phyloP scores from a whole-genome alignment of 2,888 invertebrate genomes.

The Eupithecia subumbrata region DNA sequence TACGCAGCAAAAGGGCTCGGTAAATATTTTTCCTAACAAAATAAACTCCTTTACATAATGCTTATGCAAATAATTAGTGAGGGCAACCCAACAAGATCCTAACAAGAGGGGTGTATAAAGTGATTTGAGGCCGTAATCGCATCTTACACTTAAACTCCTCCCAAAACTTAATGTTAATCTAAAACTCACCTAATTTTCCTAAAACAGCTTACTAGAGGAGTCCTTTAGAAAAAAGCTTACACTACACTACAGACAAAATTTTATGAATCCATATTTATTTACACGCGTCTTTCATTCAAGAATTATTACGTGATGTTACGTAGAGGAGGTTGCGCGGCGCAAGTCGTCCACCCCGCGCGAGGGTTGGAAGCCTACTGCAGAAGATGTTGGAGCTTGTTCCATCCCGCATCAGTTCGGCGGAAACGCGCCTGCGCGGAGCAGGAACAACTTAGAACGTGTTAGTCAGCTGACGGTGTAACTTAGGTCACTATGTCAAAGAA shows the following conservation, averaged over 20 bases:
- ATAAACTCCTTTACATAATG: constrained; percentile 5
- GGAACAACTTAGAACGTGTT: constrained; percentile 46
- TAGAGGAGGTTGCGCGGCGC: constrained; percentile 34
- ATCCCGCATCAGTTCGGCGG: constrained; percentile 64
- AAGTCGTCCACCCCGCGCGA: constrained; percentile 49
- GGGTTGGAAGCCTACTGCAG: constrained; percentile 67
- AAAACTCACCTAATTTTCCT: constrained; percentile 33
- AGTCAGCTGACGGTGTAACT: constrained; percentile 74
- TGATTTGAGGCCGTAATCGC: constrained; percentile 7
- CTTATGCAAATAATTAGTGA: constrained; percentile 13
- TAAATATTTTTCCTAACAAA: background rate
- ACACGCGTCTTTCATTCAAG: constrained; percentile 37
- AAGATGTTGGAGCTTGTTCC: constrained; percentile 58
- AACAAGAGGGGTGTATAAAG: constrained; percentile 17
- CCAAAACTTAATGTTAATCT: constrained; percentile 11
- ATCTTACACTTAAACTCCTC: constrained; percentile 19
- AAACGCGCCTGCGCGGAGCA: constrained; percentile 65
- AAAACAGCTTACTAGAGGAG: constrained; percentile 11
- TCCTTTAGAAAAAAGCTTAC: constrained; percentile 25
- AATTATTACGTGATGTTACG: constrained; percentile 29
- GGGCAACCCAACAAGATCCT: constrained; percentile 12
- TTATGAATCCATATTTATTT: constrained; percentile 20
- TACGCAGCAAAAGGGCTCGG: background rate
- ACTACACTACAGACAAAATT: constrained; percentile 32
- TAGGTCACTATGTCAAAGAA: constrained; percentile 77